A percentile compares a stretch with the other conserved stretches of the same genome.
Conservation (phyloP, 2,113 vertebrate species). For the Laticauda laticaudata region DNA sequence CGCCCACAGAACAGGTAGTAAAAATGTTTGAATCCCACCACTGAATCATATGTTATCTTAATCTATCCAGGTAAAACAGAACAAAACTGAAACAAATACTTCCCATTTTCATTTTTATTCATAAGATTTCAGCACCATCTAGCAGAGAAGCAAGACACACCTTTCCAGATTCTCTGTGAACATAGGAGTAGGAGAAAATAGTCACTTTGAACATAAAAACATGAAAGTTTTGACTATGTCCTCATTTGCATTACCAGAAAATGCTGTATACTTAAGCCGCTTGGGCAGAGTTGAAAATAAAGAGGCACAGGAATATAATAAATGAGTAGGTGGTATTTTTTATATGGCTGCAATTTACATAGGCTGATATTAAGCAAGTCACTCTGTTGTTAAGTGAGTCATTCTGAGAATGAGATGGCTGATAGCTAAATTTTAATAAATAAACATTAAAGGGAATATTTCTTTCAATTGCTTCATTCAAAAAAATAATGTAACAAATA, state of each 20-base stretch:
- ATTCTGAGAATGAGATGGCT: background rate
- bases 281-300: background rate
- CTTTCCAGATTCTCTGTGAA: background rate
- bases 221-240: background rate
- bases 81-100: background rate
- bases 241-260: background rate
- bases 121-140: background rate
- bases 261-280: background rate
- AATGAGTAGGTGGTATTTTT: background rate
- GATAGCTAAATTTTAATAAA: background rate
- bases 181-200: background rate
- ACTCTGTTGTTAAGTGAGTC: background rate
- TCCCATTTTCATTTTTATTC: background rate
- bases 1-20: no score
- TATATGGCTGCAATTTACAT: background rate
- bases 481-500: background rate
- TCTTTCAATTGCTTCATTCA: background rate
- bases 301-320: background rate
- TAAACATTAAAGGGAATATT: background rate
- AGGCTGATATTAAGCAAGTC: background rate
- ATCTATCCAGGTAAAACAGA: slow-evolving; percentile 10
- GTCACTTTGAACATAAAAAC: background rate
- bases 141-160: slow-evolving; percentile 19
- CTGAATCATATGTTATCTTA: slow-evolving; percentile 16
- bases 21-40: no score